Evolutionary conservation across 2,797 vertebrate genomes (phyloP).

Genomic region (Staurois parvus): DNA sequence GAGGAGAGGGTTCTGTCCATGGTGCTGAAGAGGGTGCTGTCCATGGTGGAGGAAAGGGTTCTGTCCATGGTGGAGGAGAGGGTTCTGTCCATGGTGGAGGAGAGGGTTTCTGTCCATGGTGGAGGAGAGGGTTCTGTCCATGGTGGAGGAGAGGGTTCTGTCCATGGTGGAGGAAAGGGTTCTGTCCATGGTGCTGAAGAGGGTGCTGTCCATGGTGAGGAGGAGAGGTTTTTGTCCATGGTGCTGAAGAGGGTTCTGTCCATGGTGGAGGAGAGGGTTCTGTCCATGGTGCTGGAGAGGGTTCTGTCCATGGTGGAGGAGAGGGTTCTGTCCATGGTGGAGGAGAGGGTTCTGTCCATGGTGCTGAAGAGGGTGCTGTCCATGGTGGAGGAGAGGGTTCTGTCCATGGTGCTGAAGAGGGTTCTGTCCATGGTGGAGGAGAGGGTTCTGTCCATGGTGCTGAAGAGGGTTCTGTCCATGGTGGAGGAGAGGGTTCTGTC

Average conservation of each 20-base stretch:
- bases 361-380: no score
- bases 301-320: no score
- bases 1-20: slow-evolving; percentile 5
- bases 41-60: no score
- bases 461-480: no score
- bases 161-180: no score
- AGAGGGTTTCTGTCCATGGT: no score
- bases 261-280: not conserved
- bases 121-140: slow-evolving; percentile 4
- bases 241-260: no score
- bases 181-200: slow-evolving; percentile 47
- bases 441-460: slow-evolving; percentile 31
- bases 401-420: slow-evolving; percentile 51
- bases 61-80: slow-evolving; percentile 35
- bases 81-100: slow-evolving; percentile 32
- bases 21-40: slow-evolving; percentile 56
- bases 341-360: slow-evolving; percentile 14
- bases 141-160: no score
- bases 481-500: slow-evolving; percentile 7
- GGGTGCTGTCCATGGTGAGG: no score
- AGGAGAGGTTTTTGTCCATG: slow-evolving; percentile 12
- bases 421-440: no score
- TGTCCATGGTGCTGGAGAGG: slow-evolving; percentile 50
- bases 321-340: slow-evolving; percentile 27
- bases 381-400: not conserved